Percentiles rank a stretch among this genome's conserved stretches.
phyloP scores from a whole-genome alignment of 2,888 invertebrate species.

The Agonopterix heracliana region DNA sequence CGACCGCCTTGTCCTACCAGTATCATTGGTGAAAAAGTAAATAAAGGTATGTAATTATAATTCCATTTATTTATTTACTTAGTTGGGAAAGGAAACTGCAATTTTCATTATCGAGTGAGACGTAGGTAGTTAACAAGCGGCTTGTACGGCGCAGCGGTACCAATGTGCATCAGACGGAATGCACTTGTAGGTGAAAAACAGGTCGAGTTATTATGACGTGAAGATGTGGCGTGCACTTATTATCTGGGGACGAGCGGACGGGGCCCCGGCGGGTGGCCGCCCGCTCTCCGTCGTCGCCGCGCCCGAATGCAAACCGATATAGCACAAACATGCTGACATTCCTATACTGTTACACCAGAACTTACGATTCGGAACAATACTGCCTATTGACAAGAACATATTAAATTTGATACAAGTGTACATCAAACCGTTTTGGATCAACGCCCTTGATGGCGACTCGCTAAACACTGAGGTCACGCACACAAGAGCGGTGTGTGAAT shows the following conservation, averaged over 20 bases:
- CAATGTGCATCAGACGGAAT: slow-evolving; percentile 32
- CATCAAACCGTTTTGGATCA: no score
- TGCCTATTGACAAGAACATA: neutral
- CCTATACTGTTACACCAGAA: slow-evolving; percentile 1
- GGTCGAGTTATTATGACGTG: slow-evolving; percentile 33
- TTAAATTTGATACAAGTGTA: no score
- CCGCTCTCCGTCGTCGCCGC: slow-evolving; percentile 31
- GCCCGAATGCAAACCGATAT: slow-evolving; percentile 3
- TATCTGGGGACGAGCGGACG: slow-evolving; percentile 52
- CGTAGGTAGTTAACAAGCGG: no score
- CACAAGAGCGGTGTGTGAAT: neutral
- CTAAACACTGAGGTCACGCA: no score
- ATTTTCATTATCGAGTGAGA: no score
- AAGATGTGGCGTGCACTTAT: slow-evolving; percentile 45
- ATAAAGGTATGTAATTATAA: no score
- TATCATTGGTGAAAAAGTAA: no score
- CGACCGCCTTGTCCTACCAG: no score
- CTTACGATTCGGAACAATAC: slow-evolving; percentile 1
- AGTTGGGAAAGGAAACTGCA: no score
- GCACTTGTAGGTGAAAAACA: slow-evolving; percentile 43
- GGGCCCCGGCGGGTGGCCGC: slow-evolving; percentile 60
- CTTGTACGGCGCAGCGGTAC: neutral
- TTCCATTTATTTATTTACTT: no score
- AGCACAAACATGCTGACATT: neutral
- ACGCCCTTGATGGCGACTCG: no score